phyloP scores from a whole-genome alignment of 2,113 vertebrate species.

The Trogon surrucura region DNA sequence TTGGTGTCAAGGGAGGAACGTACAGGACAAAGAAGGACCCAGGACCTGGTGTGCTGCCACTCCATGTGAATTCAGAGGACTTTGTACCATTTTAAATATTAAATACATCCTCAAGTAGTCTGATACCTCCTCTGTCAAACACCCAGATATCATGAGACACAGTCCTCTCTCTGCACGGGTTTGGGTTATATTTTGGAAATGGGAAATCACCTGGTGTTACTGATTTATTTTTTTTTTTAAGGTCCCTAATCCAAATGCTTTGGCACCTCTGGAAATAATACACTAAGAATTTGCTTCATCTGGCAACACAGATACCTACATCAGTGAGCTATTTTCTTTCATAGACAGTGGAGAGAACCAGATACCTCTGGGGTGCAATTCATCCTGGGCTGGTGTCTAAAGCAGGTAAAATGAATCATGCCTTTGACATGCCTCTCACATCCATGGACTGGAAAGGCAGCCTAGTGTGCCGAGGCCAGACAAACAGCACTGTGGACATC shows the following conservation, averaged over 20 bases:
- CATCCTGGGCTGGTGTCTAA: background rate
- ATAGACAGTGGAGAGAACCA: slow-evolving; percentile 1
- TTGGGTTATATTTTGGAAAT: background rate
- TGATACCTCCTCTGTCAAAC: background rate
- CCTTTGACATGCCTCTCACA: background rate
- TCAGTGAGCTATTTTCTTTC: slow-evolving; percentile 2
- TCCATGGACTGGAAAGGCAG: background rate
- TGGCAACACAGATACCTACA: background rate
- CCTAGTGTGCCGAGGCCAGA: background rate
- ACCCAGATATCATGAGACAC: background rate
- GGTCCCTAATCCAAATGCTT: background rate
- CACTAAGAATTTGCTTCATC: background rate
- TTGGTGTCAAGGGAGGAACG: background rate
- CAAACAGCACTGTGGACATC: background rate
- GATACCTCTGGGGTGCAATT: slow-evolving; percentile 32
- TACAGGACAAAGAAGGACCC: background rate
- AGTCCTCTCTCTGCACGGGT: background rate
- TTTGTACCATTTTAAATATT: background rate
- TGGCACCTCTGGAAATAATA: background rate
- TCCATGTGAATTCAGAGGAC: background rate
- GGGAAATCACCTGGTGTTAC: background rate
- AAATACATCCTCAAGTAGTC: background rate
- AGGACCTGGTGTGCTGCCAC: background rate
- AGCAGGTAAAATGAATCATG: background rate
- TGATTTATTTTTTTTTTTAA: background rate